Conservation (phyloP, 2,113 vertebrate genomes). For the Pongo pygmaeus region DNA sequence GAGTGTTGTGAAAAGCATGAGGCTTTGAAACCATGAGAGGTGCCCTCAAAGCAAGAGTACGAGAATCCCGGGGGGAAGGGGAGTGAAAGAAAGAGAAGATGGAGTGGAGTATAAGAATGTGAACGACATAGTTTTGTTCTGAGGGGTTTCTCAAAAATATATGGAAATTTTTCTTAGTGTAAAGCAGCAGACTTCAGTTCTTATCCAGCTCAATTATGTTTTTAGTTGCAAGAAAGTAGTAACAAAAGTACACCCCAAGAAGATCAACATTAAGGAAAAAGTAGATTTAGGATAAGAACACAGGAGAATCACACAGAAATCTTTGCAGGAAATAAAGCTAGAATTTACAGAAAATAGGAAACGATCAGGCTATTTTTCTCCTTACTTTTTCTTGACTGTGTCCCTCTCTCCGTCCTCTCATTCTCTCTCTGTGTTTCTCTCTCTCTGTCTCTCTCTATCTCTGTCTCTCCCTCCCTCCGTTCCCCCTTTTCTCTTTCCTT, state of each 20-base stretch:
- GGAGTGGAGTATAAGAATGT: no score
- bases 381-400: not conserved
- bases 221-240: not conserved
- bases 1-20: not conserved
- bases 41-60: not conserved
- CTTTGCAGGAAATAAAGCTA: not conserved
- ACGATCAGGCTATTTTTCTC: not conserved
- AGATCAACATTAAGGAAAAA: not conserved
- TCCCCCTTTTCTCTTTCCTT: not conserved
- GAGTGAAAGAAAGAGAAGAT: not conserved
- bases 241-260: not conserved
- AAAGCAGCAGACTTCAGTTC: not conserved
- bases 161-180: not conserved
- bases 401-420: rapidly evolving
- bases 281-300: not conserved
- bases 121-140: not conserved
- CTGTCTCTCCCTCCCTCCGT: no score
- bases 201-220: not conserved
- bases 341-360: not conserved
- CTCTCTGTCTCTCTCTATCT: not conserved
- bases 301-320: not conserved
- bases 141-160: not conserved
- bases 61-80: not conserved
- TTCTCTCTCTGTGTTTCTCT: not conserved
- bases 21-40: not conserved